Base-by-base conservation (phyloP, 2,888 invertebrate species). In the Nemotelus pantherinus region DNA sequence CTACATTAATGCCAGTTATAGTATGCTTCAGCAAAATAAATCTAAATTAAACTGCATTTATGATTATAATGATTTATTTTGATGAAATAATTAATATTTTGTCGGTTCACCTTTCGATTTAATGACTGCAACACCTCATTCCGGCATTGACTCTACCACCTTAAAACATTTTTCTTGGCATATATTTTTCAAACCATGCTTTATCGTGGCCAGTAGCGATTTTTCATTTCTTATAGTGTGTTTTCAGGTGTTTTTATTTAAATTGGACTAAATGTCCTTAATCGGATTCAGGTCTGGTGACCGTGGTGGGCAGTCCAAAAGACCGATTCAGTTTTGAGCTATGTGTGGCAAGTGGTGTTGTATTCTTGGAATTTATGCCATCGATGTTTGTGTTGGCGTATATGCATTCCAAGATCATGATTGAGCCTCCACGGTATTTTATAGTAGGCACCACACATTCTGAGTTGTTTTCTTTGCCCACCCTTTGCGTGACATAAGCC, bases 71-170 rank as follows among this genome's bases (percentile, higher is more conserved):
- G 3, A n/a, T 57, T n/a, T 57, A n/a, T 6, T 10, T n/a, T n/a
- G 10, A 5, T n/a, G 25, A 5, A 9, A 57, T 57, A 57, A 57
- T 57, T 57, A 57, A 57, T 57, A 9, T 57, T 57, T 57, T 3
- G 57, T 57, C 57, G 57, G 57, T 57, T 25, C 57, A 57, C 57
- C 57, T 57, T 57, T 57, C 10, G 5, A 57, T 57, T 57, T 57
- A 10, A 57, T 57, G 4, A 57, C 57, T n/a, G 5, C 3, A 3
- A 25, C 57, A 10, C 10, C 57, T 3, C 3, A n/a, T 57, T 57
- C 25, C 4, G 10, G 10, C 57, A 57, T 57, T 57, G 57, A 57
- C 57, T 57, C 57, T 57, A 57, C 4, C 10, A 57, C 3, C 57
- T 57, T 57, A 57, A 3, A 57, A 10, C 3, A 57, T 3, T 57